phyloP scores from a whole-genome alignment of 2,797 vertebrate genomes.

The Neopelma chrysocephalum region DNA sequence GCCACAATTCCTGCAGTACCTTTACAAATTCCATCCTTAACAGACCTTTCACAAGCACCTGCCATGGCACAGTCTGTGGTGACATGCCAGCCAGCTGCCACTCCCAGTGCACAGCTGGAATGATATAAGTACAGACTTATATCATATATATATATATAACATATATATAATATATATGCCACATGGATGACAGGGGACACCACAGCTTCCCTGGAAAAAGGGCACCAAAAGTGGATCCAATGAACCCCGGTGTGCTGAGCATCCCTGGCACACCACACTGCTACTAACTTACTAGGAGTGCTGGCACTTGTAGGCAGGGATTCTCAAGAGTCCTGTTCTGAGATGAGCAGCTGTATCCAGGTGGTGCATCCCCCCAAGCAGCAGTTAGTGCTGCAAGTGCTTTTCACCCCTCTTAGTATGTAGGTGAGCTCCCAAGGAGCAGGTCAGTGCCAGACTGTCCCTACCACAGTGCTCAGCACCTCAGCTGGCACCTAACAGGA shows the following conservation, averaged over 20 bases:
- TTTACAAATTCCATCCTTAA: background rate
- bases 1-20: background rate
- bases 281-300: background rate
- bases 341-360: background rate
- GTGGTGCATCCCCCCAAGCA: background rate
- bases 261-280: background rate
- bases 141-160: no score
- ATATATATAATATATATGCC: no score
- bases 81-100: background rate
- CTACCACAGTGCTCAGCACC: background rate
- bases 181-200: background rate
- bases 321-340: background rate
- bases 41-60: background rate
- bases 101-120: background rate
- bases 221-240: background rate
- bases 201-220: background rate
- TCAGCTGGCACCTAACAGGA: background rate
- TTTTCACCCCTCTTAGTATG: rapidly evolving
- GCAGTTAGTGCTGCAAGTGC: background rate
- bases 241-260: background rate
- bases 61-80: background rate
- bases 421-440: background rate
- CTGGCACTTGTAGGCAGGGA: background rate
- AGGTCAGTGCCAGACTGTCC: background rate
- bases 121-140: background rate